phyloP scores from a whole-genome alignment of 2,888 invertebrate species.

The Cerceris ruficornis region DNA sequence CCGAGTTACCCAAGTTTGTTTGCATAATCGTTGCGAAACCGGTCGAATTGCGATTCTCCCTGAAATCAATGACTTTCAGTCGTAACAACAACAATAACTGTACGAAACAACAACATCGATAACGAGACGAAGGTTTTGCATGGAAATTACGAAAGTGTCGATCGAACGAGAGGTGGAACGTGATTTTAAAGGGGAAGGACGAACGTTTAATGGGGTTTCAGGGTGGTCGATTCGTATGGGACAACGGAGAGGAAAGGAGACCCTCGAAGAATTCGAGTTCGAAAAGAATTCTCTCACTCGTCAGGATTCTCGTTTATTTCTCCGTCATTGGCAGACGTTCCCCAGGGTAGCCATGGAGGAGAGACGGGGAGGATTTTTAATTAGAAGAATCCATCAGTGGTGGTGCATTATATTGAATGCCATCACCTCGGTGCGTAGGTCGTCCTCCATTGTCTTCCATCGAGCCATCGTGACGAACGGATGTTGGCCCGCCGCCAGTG shows the following conservation, averaged over 20 bases:
- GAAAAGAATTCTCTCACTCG: too few relatives aligned
- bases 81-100: too few relatives aligned
- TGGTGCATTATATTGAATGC: conserved; percentile 30
- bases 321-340: neutral
- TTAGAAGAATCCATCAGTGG: conserved; percentile 30
- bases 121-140: too few relatives aligned
- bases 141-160: too few relatives aligned
- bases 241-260: too few relatives aligned
- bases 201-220: too few relatives aligned
- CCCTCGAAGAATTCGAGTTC: too few relatives aligned
- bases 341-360: neutral
- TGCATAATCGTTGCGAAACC: conserved; percentile 12
- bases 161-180: too few relatives aligned
- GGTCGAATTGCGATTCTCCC: conserved; percentile 4
- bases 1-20: conserved; percentile 22
- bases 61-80: too few relatives aligned
- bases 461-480: conserved; percentile 35
- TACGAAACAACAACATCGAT: too few relatives aligned
- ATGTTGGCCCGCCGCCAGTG: conserved; percentile 44
- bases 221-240: too few relatives aligned
- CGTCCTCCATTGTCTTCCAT: conserved; percentile 35
- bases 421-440: conserved; percentile 26
- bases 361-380: conserved; percentile 37
- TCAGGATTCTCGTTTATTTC: neutral
- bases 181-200: too few relatives aligned